A percentile compares a stretch with the other conserved stretches of the same genome.
phyloP scores from a whole-genome alignment of 2,888 invertebrate genomes.

The Strigamia maritima region DNA sequence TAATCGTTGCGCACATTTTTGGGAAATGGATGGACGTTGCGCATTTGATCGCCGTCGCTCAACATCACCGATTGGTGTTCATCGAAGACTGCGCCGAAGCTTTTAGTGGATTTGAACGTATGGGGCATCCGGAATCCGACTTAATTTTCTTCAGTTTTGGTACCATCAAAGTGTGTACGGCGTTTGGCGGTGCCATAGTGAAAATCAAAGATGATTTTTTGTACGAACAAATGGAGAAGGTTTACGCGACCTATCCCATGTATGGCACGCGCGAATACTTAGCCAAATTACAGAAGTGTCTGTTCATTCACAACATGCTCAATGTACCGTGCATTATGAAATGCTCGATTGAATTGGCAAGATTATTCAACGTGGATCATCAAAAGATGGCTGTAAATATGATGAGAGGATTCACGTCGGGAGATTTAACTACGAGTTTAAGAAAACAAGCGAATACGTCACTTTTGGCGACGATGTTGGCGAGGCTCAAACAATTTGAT shows the following conservation, averaged over 20 bases:
- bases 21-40: slow-evolving; percentile 50
- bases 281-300: slow-evolving; percentile 50
- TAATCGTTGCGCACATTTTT: slow-evolving; percentile 51
- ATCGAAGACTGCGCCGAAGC: slow-evolving; percentile 53
- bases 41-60: slow-evolving; percentile 48
- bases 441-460: slow-evolving; percentile 50
- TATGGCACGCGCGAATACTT: slow-evolving; percentile 49
- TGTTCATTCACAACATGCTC: slow-evolving; percentile 47
- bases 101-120: slow-evolving; percentile 50
- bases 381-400: slow-evolving; percentile 48
- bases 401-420: slow-evolving; percentile 51
- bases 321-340: slow-evolving; percentile 48
- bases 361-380: slow-evolving; percentile 47
- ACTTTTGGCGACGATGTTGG: slow-evolving; percentile 48
- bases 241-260: slow-evolving; percentile 46
- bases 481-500: slow-evolving; percentile 46
- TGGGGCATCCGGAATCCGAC: slow-evolving; percentile 51
- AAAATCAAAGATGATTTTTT: slow-evolving; percentile 48
- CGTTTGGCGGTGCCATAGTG: slow-evolving; percentile 52
- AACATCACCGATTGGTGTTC: slow-evolving; percentile 47
- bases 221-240: slow-evolving; percentile 47
- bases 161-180: slow-evolving; percentile 51
- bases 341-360: slow-evolving; percentile 45
- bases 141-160: slow-evolving; percentile 53
- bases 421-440: slow-evolving; percentile 47